Percentiles rank a stretch among this genome's conserved stretches.
Evolutionary conservation across 2,797 vertebrate species (phyloP).

Genomic region (Geotrypetes seraphini): DNA sequence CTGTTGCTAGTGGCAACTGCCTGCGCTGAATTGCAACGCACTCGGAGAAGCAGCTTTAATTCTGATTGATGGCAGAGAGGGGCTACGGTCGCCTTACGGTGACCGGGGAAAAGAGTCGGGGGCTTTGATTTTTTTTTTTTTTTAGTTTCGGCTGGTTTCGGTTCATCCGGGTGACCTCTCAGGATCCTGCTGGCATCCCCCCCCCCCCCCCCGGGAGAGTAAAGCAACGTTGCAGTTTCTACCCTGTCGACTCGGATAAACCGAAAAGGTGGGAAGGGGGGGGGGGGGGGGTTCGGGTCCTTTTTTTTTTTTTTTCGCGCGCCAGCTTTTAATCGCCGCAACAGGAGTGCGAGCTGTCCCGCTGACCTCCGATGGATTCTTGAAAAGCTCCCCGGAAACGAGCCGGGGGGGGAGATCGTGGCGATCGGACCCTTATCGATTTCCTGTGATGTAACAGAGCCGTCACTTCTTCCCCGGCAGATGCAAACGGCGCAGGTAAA

Average conservation of each 20-base stretch:
- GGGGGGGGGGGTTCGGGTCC: too few species aligned
- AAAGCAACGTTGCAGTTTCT: neutral
- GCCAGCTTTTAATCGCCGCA: too few species aligned
- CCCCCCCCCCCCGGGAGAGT: too few species aligned
- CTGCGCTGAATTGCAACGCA: slow-evolving; percentile 21
- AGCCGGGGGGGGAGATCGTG: too few species aligned
- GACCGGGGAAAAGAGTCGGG: slow-evolving; percentile 1
- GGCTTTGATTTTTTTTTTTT: slow-evolving; percentile 26
- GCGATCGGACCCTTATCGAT: neutral
- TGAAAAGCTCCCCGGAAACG: neutral
- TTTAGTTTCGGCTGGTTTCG: too few species aligned
- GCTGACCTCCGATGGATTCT: slow-evolving; percentile 4
- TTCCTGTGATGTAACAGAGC: too few species aligned
- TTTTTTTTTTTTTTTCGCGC: too few species aligned
- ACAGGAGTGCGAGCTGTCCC: neutral
- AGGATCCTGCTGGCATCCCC: too few species aligned
- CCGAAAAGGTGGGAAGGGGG: too few species aligned
- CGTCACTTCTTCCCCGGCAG: neutral
- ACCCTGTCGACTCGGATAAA: neutral
- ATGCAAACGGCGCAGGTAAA: neutral
- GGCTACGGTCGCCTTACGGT: slow-evolving; percentile 31
- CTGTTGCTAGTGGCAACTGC: slow-evolving; percentile 67
- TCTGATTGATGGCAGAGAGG: slow-evolving; percentile 49
- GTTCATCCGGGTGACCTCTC: neutral
- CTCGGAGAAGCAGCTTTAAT: slow-evolving; percentile 41